These are phyloP conservation scores for Drosophila bocki DNA, from an alignment of 1,140 invertebrate genomes.

Conservation along the genomic window DNA sequence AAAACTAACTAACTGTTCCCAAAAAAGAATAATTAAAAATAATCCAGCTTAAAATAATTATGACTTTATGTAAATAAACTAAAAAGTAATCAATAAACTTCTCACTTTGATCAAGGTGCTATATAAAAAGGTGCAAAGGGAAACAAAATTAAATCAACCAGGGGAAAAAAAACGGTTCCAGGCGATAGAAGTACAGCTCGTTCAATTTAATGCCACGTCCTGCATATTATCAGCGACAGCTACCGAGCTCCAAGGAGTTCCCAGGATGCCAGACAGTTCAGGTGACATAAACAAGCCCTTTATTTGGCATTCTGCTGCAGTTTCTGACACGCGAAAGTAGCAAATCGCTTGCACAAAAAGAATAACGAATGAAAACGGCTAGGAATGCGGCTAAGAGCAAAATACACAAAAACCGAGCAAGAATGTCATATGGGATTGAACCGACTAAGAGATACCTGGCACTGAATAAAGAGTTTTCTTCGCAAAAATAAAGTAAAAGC, in stretches of 20 bases:
- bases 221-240: conserved; percentile 66
- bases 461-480: not conserved
- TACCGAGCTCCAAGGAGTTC: conserved; percentile 5
- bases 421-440: not conserved
- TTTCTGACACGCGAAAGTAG: conserved; percentile 70
- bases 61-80: too few species aligned
- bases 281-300: conserved; percentile 81
- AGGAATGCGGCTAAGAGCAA: conserved; percentile 55
- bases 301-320: conserved; percentile 77
- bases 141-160: not conserved
- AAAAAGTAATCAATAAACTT: not conserved
- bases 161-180: conserved; percentile 21
- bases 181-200: conserved; percentile 17
- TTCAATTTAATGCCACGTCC: conserved; percentile 54
- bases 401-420: conserved; percentile 15
- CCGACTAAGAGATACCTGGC: conserved; percentile 13
- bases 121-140: too few species aligned
- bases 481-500: not conserved
- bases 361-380: conserved; percentile 21
- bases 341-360: conserved; percentile 47
- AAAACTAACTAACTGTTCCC: too few species aligned
- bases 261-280: conserved; percentile 27
- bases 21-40: too few species aligned
- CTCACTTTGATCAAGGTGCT: not conserved
- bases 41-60: too few species aligned